Base-by-base conservation (phyloP, 2,888 invertebrate genomes). In the Cenopis cana region DNA sequence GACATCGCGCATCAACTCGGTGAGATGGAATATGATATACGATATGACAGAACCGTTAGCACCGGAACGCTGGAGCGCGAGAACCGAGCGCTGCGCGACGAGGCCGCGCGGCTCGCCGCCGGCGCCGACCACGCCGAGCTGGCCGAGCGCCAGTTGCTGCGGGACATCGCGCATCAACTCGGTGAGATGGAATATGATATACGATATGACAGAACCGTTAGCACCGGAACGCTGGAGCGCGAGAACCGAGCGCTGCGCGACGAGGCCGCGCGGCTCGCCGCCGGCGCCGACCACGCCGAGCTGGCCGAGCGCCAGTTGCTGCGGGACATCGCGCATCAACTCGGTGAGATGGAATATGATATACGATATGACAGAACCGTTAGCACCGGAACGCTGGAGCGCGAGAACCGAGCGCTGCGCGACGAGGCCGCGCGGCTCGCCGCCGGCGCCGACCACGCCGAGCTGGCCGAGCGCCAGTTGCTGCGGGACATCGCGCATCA, bases 401-500 rank as follows among this genome's bases (percentile, higher is more conserved):
- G 98, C 66, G 98, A 99, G 91, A 99, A 99, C 90, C 95, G 96
- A 76, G 94, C 95, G 67, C 93, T 99, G 74, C 96, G 97, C 79
- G 92, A 94, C 24, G 98, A 99, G 93, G 97, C 97, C 80, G 93
- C 95, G 70, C 95, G 96, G 80, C 94, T 99, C 83, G 96, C 96
- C 68, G 94, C 95, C 78, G 96, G 97, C 86, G 97, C 98, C 6
- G 97, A 97, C 86, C 95, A 95, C 82, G 96, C 97, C 78, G 99
- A 99, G 93, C 97, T 97, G 79, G 97, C 97, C 78, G 99, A 99
- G 91, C 95, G 96, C 64, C 95, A 96, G 83, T 94, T 99, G 76
- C 95, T 98, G 79, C 95, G 96, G 96, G 98, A 98, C 85, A 97
- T 98, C 84, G 96, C 98, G n/a, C 95, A 95, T 68, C 98, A 98